Evolutionary conservation across 2,113 vertebrate species (phyloP), one percentile per base, ranked within the genome.

Genomic region (Empidonax alnorum): DNA sequence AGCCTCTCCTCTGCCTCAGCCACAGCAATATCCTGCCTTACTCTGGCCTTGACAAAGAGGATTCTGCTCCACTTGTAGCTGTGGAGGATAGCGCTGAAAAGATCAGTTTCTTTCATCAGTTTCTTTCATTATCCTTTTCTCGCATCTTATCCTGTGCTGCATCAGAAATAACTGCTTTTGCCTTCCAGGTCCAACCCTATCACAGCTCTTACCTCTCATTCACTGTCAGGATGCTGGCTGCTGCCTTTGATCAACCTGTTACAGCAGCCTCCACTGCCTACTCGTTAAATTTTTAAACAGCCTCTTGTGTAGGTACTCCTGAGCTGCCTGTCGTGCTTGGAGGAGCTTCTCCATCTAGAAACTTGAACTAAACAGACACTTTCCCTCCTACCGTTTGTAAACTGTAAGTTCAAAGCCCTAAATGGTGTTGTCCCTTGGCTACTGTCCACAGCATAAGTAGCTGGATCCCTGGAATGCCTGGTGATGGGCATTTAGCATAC

Each of bases 201-300:
- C 22, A 2, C 67, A 94, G 86, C 76, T 94, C 59, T 81, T 93
- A 67, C 42, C 52, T 50, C 79, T 97, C 89, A 84, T 33, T 93
- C 90, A 78, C 86, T 95, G 96, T 90, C 94, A 96, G 66, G 69
- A 89, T 88, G 65, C 89, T 90, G 83, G 35, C 73, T 93, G 68
- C 28, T 84, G 68, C 52, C 86, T 96, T 97, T 96, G 96, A 96
- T 97, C 96, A 94, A 39, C 65, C 68, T 56, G 71, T 92, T 95
- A 93, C 42, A 95, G 68, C 92, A 94, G 76, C 59, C 52, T 95
- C 86, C 76, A 37, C 76, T 90, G 76, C 72, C 75, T 88, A 62
- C 86, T 92, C 84, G 72, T 96, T 96, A 84, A 96, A 97, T 95
- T 93, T 95, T 96, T 97, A 90, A 97, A 89, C 83, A 96, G 68